phyloP scores from a whole-genome alignment of 2,113 vertebrate genomes.

The Condylura cristata region DNA sequence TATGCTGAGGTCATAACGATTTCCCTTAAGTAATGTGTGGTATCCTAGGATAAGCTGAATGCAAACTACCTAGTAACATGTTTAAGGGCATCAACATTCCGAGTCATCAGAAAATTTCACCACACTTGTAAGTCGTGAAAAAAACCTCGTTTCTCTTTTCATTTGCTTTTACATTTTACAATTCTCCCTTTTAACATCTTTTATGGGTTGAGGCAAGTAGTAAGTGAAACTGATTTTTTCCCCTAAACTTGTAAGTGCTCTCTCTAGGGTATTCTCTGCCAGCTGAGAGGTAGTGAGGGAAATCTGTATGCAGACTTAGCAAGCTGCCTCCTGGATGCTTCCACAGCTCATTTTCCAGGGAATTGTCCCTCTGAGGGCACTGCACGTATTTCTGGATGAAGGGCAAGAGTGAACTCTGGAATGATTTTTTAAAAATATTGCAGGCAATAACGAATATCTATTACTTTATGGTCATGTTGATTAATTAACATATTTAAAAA shows the following conservation, averaged over 20 bases:
- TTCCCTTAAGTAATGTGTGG: neutral
- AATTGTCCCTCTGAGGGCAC: neutral
- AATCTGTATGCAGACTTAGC: neutral
- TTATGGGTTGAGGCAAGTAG: neutral
- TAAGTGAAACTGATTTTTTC: neutral
- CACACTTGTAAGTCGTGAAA: neutral
- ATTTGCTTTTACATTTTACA: neutral
- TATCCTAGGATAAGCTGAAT: neutral
- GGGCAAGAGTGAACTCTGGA: neutral
- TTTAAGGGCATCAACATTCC: neutral
- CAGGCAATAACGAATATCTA: neutral
- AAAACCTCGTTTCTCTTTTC: neutral
- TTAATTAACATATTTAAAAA: neutral
- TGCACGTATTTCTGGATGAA: neutral
- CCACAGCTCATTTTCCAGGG: too few relatives aligned
- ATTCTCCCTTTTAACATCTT: neutral
- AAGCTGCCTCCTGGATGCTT: neutral
- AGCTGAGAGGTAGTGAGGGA: neutral
- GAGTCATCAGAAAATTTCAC: neutral
- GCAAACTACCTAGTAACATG: neutral
- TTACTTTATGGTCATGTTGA: neutral
- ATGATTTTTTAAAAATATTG: neutral
- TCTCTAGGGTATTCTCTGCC: neutral
- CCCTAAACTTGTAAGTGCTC: neutral
- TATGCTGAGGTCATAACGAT: too few relatives aligned